phyloP scores from a whole-genome alignment of 2,797 vertebrate species.

The Ataeniobius toweri region DNA sequence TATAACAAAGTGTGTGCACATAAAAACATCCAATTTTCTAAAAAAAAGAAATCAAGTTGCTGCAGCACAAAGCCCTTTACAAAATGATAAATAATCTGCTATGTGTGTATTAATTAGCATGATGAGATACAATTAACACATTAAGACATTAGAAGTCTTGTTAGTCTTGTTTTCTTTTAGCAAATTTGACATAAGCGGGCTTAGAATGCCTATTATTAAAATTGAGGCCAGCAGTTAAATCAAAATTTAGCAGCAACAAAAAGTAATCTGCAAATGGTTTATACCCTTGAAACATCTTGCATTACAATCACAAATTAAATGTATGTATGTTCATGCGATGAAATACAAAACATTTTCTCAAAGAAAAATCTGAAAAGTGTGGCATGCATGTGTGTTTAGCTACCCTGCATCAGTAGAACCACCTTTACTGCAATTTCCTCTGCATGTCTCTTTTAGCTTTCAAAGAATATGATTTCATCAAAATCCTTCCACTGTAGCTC shows the following conservation, averaged over 20 bases:
- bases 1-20: not conserved
- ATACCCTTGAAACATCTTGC: not conserved
- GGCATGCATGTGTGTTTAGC: not conserved
- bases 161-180: not conserved
- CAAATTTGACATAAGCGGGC: not conserved
- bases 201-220: not conserved
- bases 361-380: not conserved
- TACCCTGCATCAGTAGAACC: too few relatives aligned
- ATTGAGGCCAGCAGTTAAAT: not conserved
- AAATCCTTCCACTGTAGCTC: not conserved
- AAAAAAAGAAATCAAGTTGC: not conserved
- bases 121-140: not conserved
- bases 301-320: not conserved
- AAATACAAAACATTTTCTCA: not conserved
- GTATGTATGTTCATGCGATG: not conserved
- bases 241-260: not conserved
- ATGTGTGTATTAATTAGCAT: not conserved
- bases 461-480: too few relatives aligned
- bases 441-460: too few relatives aligned
- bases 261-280: not conserved
- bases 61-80: not conserved
- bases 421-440: not conserved
- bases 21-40: conserved; percentile 11
- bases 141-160: not conserved
- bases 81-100: not conserved